These are phyloP conservation scores for Coilia nasus DNA, from an alignment of 2,797 vertebrate species.

Conservation along the genomic window DNA sequence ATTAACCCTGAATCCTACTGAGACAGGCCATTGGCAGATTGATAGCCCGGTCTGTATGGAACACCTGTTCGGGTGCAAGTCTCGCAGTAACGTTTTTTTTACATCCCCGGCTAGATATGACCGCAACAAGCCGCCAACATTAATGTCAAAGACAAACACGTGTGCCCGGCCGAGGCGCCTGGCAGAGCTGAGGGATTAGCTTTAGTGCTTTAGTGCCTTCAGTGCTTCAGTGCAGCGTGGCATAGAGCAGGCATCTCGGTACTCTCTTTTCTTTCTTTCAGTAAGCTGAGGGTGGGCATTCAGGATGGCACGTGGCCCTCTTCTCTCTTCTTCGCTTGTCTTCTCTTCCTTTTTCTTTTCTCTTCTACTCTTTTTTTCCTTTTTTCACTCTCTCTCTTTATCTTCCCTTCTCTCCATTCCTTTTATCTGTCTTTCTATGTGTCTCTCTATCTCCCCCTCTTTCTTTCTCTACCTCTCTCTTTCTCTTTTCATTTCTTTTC, in stretches of 20 bases:
- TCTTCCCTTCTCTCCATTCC: neutral
- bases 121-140: conserved; percentile 66
- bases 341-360: too few relatives aligned
- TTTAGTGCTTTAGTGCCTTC: neutral
- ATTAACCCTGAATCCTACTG: conserved; percentile 82
- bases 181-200: conserved; percentile 41
- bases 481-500: too few relatives aligned
- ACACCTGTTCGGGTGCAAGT: conserved; percentile 75
- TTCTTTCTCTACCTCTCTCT: too few relatives aligned
- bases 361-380: too few relatives aligned
- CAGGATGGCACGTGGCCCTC: neutral
- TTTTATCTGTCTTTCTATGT: too few relatives aligned
- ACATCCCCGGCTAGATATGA: conserved; percentile 71
- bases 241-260: neutral
- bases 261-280: neutral
- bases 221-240: neutral
- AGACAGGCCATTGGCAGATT: conserved; percentile 75
- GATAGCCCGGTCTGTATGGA: conserved; percentile 73
- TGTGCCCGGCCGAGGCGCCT: conserved; percentile 67
- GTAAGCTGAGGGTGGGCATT: neutral
- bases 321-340: neutral
- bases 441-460: too few relatives aligned
- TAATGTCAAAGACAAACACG: conserved; percentile 78
- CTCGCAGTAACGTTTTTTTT: conserved; percentile 59
- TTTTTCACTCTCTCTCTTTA: too few relatives aligned